Base-by-base conservation (phyloP, 2,888 invertebrate species). In the Ethmia dodecea region DNA sequence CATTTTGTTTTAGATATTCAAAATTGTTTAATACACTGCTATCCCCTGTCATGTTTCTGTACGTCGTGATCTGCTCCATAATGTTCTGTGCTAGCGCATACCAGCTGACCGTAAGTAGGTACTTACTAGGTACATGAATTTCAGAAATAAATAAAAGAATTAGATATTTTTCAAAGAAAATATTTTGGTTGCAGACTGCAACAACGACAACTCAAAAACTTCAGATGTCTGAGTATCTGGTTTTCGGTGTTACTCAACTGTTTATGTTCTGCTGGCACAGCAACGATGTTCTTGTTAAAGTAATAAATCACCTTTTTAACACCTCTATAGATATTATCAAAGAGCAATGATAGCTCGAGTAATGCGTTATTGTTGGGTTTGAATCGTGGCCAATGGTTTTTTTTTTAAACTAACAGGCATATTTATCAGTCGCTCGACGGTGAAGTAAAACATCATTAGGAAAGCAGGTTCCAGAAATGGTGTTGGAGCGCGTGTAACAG, bases 211-310 rank as follows among this genome's bases (percentile, higher is more conserved):
- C 67, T 1, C 78, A 83, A 42, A 79, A 65, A 20, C 32, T 84
- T 1, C 38, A 79, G 9, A 64, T 73, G 59, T 76, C 75, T 0
- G 79, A 83, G 45, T 84, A 77, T 42, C 52, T 84, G n/a, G 37
- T 75, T 22, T 84, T 83, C 42, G 76, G 75, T 4, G 55, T 81
- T 13, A 67, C 73, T 6, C 80, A 83, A 47, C 55, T 84, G 1
- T 83, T 79, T 37, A 40, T 77, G 38, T 78, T 71, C 35, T 84
- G 84, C 40, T 83, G 77, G 80, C 81, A 81, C 31, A 80, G 84
- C 44, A 79, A 79, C 31, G 67, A 63, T 22, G 80, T 78, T 22
- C 47, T 74, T 2, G 39, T 60, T 4, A 80, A 76, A 64, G 83
- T 83, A 51, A n/a, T n/a, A 50, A 48, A 15, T n/a, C n/a, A 22